phyloP scores from a whole-genome alignment of 2,113 vertebrate species.

The Grus americana region DNA sequence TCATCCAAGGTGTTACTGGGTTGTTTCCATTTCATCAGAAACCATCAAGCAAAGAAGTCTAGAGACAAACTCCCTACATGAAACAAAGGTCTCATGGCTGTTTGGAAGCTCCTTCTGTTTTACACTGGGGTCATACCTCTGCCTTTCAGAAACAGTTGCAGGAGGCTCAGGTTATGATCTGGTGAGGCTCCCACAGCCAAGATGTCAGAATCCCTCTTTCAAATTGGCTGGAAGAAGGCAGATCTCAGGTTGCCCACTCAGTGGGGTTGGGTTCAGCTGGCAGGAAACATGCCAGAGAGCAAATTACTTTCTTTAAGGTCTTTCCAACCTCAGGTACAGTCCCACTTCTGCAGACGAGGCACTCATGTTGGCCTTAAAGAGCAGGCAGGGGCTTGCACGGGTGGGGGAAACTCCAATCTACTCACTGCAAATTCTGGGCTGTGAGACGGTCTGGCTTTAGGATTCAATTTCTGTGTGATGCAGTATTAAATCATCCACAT shows the following conservation, averaged over 20 bases:
- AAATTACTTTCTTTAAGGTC: not conserved
- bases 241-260: not conserved
- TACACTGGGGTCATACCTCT: not conserved
- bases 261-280: not conserved
- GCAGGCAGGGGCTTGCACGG: not conserved
- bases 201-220: not conserved
- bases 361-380: accelerated
- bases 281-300: not conserved
- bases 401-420: not conserved
- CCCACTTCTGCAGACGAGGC: not conserved
- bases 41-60: not conserved
- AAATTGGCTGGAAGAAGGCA: not conserved
- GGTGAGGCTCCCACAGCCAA: not conserved
- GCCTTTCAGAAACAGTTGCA: not conserved
- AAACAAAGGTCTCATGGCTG: not conserved
- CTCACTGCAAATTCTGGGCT: not conserved
- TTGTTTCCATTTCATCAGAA: not conserved
- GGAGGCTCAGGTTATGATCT: not conserved
- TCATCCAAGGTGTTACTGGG: not conserved
- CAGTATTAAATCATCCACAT: not conserved
- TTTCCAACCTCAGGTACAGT: not conserved
- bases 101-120: not conserved
- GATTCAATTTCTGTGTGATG: not conserved
- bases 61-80: not conserved
- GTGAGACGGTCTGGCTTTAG: not conserved